Percentiles rank a stretch among this genome's conserved stretches.
Conservation (phyloP, 2,797 vertebrate genomes). For the Peromyscus melanophrys region DNA sequence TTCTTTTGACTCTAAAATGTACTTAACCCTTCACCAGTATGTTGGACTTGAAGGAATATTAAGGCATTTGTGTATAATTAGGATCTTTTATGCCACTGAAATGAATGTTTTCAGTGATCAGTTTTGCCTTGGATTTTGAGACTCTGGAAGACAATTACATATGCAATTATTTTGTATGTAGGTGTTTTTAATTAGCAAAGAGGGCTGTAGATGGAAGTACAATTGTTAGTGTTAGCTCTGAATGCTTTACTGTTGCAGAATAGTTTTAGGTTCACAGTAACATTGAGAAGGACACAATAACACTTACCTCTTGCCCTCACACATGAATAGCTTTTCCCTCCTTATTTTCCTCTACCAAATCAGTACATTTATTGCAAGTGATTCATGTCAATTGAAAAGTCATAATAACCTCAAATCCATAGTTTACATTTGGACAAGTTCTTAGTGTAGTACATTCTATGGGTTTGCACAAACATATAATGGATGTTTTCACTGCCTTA, state of each 20-base stretch:
- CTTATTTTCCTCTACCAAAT: background rate
- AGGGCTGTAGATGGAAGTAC: background rate
- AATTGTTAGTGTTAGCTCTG: background rate
- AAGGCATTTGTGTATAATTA: slow-evolving; percentile 46
- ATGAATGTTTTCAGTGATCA: slow-evolving; percentile 41
- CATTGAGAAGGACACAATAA: background rate
- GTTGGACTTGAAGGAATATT: background rate
- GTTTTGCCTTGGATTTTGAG: slow-evolving; percentile 42
- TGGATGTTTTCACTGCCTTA: background rate
- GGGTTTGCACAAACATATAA: background rate
- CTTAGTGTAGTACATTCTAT: background rate
- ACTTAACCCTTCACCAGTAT: background rate
- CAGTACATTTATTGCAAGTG: background rate
- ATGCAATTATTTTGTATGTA: slow-evolving; percentile 11
- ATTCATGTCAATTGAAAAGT: background rate
- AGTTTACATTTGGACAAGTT: background rate
- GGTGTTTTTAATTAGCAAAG: slow-evolving; percentile 38
- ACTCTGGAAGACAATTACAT: slow-evolving; percentile 13
- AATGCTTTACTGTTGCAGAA: background rate
- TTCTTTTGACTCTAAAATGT: slow-evolving; percentile 54
- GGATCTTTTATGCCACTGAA: slow-evolving; percentile 37
- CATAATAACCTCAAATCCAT: background rate
- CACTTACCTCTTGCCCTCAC: background rate
- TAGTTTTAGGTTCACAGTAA: background rate
- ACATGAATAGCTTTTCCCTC: background rate